Evolutionary conservation across 2,888 invertebrate species (phyloP).

Genomic region (Conus canariensis): DNA sequence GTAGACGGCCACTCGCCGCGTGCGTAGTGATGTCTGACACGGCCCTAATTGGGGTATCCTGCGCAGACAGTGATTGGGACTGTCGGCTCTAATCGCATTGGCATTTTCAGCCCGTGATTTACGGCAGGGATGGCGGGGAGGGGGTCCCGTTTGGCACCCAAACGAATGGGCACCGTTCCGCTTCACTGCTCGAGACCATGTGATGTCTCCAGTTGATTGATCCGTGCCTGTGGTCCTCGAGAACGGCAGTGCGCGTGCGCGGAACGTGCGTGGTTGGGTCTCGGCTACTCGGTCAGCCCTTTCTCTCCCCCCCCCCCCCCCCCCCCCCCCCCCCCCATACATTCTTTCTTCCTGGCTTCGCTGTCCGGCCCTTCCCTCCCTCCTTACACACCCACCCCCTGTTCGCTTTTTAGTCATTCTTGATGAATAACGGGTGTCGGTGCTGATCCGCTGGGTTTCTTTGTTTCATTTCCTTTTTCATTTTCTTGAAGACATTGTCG

Average conservation of each 20-base stretch:
- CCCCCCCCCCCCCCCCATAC: slow-evolving; percentile 14
- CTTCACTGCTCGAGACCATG: background rate
- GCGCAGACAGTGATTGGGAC: background rate
- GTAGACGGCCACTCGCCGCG: too few relatives aligned
- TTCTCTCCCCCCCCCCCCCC: background rate
- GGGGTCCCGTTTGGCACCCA: background rate
- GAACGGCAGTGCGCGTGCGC: background rate
- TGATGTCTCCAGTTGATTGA: background rate
- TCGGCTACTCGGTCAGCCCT: background rate
- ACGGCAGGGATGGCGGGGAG: background rate
- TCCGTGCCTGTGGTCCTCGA: background rate
- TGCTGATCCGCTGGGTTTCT: too few relatives aligned
- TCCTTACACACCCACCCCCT: background rate
- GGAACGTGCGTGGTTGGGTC: too few relatives aligned
- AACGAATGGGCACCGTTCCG: background rate
- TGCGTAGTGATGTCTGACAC: too few relatives aligned
- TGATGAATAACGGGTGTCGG: too few relatives aligned
- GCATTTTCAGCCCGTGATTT: background rate
- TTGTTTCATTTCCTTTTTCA: background rate
- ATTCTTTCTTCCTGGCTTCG: background rate
- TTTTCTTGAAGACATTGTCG: background rate
- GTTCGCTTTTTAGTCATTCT: too few relatives aligned
- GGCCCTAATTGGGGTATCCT: background rate
- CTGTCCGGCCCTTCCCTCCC: background rate
- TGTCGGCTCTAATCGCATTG: background rate